Percentiles rank a stretch among this genome's conserved stretches.
Evolutionary conservation across 2,113 vertebrate genomes (phyloP).

Genomic region (Paramormyrops kingsleyae): DNA sequence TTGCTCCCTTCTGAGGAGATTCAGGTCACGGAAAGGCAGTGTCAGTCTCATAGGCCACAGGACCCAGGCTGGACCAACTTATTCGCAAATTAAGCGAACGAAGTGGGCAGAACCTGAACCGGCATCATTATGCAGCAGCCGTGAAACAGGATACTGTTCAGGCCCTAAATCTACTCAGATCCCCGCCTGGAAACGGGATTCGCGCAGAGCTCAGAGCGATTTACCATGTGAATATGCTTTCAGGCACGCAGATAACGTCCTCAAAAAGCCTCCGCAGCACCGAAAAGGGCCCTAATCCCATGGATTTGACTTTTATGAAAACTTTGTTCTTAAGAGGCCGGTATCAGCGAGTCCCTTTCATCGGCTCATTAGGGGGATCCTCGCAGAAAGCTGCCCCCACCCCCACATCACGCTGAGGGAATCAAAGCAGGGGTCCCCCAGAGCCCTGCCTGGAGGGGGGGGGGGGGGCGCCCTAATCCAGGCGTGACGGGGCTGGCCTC

Average conservation of each 20-base stretch:
- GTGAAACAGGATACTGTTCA: background rate
- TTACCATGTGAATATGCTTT: background rate
- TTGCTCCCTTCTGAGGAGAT: background rate
- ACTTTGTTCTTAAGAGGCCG: conserved; percentile 44
- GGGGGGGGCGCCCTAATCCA: conserved; percentile 46
- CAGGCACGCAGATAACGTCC: background rate
- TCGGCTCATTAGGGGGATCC: conserved; percentile 1
- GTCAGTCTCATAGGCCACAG: background rate
- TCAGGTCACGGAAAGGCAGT: background rate
- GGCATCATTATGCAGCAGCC: background rate
- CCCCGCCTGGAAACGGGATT: background rate
- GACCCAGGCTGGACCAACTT: background rate
- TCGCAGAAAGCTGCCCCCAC: background rate
- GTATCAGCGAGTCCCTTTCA: conserved; percentile 62
- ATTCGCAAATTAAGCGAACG: background rate
- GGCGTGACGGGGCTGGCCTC: conserved; percentile 44
- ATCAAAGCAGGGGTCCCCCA: conserved; percentile 61
- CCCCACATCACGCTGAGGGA: conserved; percentile 24
- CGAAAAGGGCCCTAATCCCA: background rate
- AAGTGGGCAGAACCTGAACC: background rate
- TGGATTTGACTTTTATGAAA: background rate
- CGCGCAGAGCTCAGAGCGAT: background rate
- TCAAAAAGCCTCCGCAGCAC: background rate
- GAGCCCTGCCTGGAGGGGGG: conserved; percentile 32
- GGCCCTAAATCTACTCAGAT: background rate